These are phyloP conservation scores for Drosophila melanocephala DNA, from an alignment of 2,888 invertebrate species.

Conservation along the genomic window DNA sequence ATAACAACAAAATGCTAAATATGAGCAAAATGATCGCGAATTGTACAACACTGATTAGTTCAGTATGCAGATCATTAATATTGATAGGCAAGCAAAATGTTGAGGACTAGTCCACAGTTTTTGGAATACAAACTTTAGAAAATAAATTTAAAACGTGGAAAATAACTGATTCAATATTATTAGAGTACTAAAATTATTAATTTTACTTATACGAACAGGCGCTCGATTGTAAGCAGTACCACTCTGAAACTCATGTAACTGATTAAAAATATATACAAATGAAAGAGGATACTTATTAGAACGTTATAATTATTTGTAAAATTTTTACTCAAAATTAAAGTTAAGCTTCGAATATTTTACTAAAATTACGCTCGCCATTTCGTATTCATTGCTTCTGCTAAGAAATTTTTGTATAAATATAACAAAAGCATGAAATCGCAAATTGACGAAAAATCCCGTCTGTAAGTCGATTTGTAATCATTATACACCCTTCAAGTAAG, in stretches of 20 bases:
- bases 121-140: not conserved
- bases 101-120: not conserved
- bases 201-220: not conserved
- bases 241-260: not conserved
- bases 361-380: too few relatives aligned
- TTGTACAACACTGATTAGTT: conserved; percentile 2
- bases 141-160: not conserved
- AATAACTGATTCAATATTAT: not conserved
- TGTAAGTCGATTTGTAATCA: conserved; percentile 62
- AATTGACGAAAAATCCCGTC: conserved; percentile 46
- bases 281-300: not conserved
- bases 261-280: not conserved
- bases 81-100: not conserved
- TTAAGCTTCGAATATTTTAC: not conserved
- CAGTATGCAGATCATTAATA: not conserved
- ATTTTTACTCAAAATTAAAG: not conserved
- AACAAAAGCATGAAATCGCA: conserved; percentile 47
- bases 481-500: conserved; percentile 49
- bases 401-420: conserved; percentile 8
- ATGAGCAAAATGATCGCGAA: not conserved
- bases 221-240: not conserved
- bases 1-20: not conserved
- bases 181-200: not conserved
- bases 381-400: not conserved
- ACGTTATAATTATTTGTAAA: not conserved